A percentile compares a stretch with the other conserved stretches of the same genome.
Evolutionary conservation across 2,113 vertebrate species (phyloP).

Genomic region (Hyaena hyaena): DNA sequence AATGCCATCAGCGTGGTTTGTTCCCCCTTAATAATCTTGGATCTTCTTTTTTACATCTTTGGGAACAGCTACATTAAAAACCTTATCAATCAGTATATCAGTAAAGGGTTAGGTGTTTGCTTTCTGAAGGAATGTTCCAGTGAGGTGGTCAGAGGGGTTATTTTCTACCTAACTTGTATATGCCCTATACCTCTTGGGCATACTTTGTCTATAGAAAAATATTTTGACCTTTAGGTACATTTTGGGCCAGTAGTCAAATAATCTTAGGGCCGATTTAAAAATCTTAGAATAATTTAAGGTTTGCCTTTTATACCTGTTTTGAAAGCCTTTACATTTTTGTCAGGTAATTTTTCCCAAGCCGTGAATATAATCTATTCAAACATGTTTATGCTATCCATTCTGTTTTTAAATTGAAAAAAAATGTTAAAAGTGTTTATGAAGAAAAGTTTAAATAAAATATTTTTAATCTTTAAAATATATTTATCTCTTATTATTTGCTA

Average conservation of each 20-base stretch:
- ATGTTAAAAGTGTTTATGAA: slow-evolving; percentile 89
- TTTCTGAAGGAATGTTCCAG: slow-evolving; percentile 83
- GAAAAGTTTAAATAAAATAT: slow-evolving; percentile 92
- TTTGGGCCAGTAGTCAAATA: slow-evolving; percentile 83
- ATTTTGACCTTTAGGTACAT: slow-evolving; percentile 84
- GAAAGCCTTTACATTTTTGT: slow-evolving; percentile 83
- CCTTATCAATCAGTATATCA: slow-evolving; percentile 74
- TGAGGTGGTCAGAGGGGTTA: slow-evolving; percentile 80
- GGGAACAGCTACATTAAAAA: slow-evolving; percentile 76
- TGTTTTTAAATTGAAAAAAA: slow-evolving; percentile 86
- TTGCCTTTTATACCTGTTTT: slow-evolving; percentile 86
- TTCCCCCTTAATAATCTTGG: slow-evolving; percentile 76
- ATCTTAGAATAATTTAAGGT: slow-evolving; percentile 84
- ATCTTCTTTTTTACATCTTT: slow-evolving; percentile 81
- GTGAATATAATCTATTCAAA: slow-evolving; percentile 86
- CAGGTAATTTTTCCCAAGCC: slow-evolving; percentile 85
- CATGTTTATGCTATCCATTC: slow-evolving; percentile 84
- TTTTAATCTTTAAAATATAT: slow-evolving; percentile 88
- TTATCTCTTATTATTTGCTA: slow-evolving; percentile 74
- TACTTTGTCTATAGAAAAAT: slow-evolving; percentile 83
- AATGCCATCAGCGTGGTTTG: slow-evolving; percentile 77
- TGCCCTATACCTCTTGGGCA: slow-evolving; percentile 83
- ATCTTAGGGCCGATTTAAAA: slow-evolving; percentile 82
- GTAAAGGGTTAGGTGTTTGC: slow-evolving; percentile 79
- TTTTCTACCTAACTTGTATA: slow-evolving; percentile 82